phyloP scores from a whole-genome alignment of 23 tunicate species.

The Halocynthia aurantium region DNA sequence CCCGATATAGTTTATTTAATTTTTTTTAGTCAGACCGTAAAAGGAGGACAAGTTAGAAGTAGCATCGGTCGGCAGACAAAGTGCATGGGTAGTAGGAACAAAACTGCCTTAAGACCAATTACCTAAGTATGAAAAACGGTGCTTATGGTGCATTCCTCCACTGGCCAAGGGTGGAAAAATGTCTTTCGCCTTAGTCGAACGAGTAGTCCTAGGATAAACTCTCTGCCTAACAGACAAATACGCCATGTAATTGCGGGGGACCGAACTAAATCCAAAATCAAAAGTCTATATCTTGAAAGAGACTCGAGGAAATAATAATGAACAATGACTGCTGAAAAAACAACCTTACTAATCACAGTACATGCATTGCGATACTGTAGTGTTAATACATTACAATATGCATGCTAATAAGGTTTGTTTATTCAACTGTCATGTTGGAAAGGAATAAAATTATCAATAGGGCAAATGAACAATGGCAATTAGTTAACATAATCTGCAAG shows the following conservation, averaged over 20 bases:
- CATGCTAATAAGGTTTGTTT: too few species aligned
- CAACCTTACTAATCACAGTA: too few species aligned
- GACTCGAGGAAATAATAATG: neutral
- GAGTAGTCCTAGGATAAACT: constrained; percentile 10
- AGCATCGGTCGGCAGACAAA: too few species aligned
- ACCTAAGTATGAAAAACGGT: neutral
- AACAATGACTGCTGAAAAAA: neutral
- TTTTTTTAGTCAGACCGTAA: neutral
- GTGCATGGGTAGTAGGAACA: too few species aligned
- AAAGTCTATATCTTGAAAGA: neutral
- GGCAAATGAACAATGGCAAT: too few species aligned
- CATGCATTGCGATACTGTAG: too few species aligned
- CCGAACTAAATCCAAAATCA: neutral
- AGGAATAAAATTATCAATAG: too few species aligned
- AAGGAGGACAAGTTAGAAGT: too few species aligned
- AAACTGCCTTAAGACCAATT: neutral
- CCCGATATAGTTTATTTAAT: neutral
- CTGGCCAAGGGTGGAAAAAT: neutral
- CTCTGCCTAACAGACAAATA: constrained; percentile 2
- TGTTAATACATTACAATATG: too few species aligned
- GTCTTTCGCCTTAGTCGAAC: neutral
- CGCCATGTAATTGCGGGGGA: neutral
- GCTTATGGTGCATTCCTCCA: constrained; percentile 5
- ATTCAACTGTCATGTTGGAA: too few species aligned
- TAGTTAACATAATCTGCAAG: too few species aligned